phyloP scores from a whole-genome alignment of 2,888 invertebrate species.

The Zhuqinia jingwanae region DNA sequence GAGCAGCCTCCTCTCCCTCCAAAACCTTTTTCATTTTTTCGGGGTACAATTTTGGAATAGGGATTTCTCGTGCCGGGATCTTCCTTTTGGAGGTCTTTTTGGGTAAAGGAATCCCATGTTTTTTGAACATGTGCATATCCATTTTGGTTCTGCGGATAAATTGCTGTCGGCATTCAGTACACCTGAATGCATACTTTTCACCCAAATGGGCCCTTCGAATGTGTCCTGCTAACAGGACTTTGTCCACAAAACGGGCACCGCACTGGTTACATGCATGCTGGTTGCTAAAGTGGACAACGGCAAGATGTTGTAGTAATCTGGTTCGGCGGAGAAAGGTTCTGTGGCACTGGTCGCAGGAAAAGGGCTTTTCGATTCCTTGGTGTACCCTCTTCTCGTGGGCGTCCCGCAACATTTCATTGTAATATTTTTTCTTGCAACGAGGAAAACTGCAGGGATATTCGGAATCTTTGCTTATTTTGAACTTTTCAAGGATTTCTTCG shows the following conservation, averaged over 20 bases:
- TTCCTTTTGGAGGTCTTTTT: not conserved
- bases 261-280: not conserved
- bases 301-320: not conserved
- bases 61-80: not conserved
- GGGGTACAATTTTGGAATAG: not conserved
- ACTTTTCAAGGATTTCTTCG: not conserved
- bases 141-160: not conserved
- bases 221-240: slow-evolving; percentile 12
- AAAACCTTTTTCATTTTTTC: not conserved
- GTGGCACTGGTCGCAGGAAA: not conserved
- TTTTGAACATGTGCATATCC: not conserved
- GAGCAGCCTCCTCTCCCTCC: not conserved
- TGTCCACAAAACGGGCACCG: slow-evolving; percentile 23
- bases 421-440: not conserved
- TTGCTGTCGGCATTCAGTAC: not conserved
- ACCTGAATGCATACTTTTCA: slow-evolving; percentile 1
- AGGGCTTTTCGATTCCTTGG: not conserved
- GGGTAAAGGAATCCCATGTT: not conserved
- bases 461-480: not conserved
- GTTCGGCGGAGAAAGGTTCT: not conserved
- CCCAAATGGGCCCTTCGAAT: slow-evolving; percentile 30
- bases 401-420: not conserved
- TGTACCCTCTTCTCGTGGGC: not conserved
- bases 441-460: not conserved
- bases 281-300: slow-evolving; percentile 4